A percentile compares a stretch with the other conserved stretches of the same genome.
Evolutionary conservation across 1,140 invertebrate species (phyloP).

Genomic region (Monochamus saltuarius): DNA sequence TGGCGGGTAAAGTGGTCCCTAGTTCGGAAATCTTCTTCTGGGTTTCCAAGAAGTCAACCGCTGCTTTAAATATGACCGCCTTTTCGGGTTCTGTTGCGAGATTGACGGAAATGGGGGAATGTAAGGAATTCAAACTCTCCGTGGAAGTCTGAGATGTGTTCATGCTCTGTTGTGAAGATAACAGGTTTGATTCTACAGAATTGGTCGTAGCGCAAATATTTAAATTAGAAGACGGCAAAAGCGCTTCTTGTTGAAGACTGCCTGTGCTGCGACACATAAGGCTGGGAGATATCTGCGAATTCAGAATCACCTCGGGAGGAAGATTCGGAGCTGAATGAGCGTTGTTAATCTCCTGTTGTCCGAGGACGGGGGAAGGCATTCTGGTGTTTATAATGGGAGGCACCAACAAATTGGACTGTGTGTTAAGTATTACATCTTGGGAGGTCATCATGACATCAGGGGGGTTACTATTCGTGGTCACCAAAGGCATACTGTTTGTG

Average conservation of each 20-base stretch:
- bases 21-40: conserved; percentile 45
- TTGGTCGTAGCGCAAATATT: conserved; percentile 30
- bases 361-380: conserved; percentile 28
- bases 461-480: conserved; percentile 35
- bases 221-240: conserved; percentile 41
- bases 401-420: conserved; percentile 48
- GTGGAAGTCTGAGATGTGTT: conserved; percentile 48
- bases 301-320: conserved; percentile 61
- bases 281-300: conserved; percentile 62
- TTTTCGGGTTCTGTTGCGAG: conserved; percentile 66
- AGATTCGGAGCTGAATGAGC: conserved; percentile 13
- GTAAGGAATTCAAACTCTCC: conserved; percentile 38
- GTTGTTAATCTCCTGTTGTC: conserved; percentile 4
- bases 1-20: conserved; percentile 19
- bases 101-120: conserved; percentile 19
- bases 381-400: conserved; percentile 40
- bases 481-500: conserved; percentile 20
- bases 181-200: conserved; percentile 21
- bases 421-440: conserved; percentile 56
- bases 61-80: conserved; percentile 65
- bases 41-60: conserved; percentile 59
- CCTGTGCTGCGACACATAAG: conserved; percentile 52
- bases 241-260: conserved; percentile 47
- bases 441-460: conserved; percentile 55
- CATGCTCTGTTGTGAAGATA: conserved; percentile 27